Evolutionary conservation across 2,113 vertebrate species (phyloP).

Genomic region (Dicerorhinus sumatrensis): DNA sequence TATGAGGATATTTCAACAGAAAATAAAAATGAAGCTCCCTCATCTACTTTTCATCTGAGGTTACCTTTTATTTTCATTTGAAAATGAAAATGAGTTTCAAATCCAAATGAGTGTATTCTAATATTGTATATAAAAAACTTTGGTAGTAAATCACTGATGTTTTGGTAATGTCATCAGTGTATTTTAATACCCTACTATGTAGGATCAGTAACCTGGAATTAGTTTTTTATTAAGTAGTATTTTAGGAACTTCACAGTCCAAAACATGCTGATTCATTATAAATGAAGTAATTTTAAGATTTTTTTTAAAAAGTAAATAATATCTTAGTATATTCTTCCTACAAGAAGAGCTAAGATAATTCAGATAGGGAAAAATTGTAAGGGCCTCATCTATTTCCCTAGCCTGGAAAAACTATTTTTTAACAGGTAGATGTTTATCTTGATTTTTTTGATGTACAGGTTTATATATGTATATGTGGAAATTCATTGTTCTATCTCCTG

Average conservation of each 20-base stretch:
- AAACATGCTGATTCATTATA: background rate
- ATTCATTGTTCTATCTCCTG: background rate
- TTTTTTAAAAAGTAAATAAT: background rate
- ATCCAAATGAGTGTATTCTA: background rate
- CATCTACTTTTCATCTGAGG: background rate
- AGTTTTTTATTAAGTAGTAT: slow-evolving; percentile 45
- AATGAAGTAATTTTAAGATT: background rate
- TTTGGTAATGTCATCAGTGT: background rate
- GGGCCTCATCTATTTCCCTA: background rate
- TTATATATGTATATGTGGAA: background rate
- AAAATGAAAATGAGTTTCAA: background rate
- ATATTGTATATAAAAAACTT: background rate
- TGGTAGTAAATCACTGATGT: background rate
- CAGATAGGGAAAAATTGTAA: background rate
- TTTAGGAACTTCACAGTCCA: background rate
- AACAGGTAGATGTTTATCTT: background rate
- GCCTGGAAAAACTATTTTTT: background rate
- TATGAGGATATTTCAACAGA: background rate
- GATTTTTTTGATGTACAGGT: background rate
- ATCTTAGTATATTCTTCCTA: background rate
- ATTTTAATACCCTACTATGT: background rate
- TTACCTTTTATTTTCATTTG: slow-evolving; percentile 34
- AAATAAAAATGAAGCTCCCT: background rate
- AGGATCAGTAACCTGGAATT: background rate
- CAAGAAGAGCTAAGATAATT: slow-evolving; percentile 49